phyloP scores from a whole-genome alignment of 2,797 vertebrate genomes.

The Neosilurus mollespiculum region DNA sequence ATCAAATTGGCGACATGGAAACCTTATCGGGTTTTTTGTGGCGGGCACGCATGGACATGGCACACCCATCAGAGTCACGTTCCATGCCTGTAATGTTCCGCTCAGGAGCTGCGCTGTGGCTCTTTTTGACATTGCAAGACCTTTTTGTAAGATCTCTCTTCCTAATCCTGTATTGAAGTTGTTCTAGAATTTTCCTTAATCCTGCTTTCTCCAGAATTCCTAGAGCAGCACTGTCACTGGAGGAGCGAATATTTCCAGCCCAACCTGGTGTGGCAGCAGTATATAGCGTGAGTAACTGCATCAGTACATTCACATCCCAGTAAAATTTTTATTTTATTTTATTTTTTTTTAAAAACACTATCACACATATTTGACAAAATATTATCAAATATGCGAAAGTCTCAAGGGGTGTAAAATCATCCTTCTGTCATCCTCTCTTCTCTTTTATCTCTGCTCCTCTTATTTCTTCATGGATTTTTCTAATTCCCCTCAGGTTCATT shows the following conservation, averaged over 20 bases:
- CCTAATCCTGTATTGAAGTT: conserved; percentile 43
- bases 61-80: too few species aligned
- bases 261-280: conserved; percentile 76
- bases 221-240: conserved; percentile 73
- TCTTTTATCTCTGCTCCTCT: background rate
- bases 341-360: too few species aligned
- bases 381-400: background rate
- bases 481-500: background rate
- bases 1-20: too few species aligned
- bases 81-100: too few species aligned
- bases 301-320: conserved; percentile 4
- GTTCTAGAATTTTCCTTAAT: conserved; percentile 65
- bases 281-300: conserved; percentile 74
- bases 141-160: conserved; percentile 28
- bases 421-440: background rate
- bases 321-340: background rate
- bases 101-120: too few species aligned
- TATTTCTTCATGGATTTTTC: background rate
- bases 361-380: too few species aligned
- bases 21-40: too few species aligned
- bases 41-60: too few species aligned
- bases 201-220: conserved; percentile 66
- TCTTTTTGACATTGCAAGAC: background rate
- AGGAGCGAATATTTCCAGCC: conserved; percentile 76
- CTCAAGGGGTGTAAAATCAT: background rate